Evolutionary conservation across 2,797 vertebrate species (phyloP), one percentile per base, ranked within the genome.

Genomic region (Microctenopoma steveboyesi): DNA sequence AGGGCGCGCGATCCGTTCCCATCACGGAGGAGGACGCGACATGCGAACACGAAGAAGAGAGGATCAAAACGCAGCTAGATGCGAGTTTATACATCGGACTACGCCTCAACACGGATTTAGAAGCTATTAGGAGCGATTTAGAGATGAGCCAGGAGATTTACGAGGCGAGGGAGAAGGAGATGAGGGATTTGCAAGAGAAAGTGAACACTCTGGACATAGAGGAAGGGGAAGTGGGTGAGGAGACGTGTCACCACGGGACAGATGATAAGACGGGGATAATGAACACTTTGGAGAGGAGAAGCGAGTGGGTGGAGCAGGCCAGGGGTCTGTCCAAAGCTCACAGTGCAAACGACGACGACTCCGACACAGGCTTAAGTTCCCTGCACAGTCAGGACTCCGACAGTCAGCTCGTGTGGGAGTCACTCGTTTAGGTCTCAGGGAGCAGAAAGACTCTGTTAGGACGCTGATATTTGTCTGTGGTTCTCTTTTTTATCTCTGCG

Each of bases 321-420:
- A 84, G 93, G 48, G 93, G 94, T 54, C 83, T 93, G 64, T 92
- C 94, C 15, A 96, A 96, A 84, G 91, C 83, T 56, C 91, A 93
- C 48, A 88, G 88, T 9, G 92, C 87, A 33, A 95, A 96, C 70
- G 97, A 96, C 43, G 97, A 98, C 75, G 98, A 99, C 78, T 99
- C 98, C 16, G 98, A 99, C 83, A 99, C 98, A 0, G 97, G 98
- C 8, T 90, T 98, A 76, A 98, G 97, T 69, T 99, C 97, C 33
- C 95, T 99, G 95, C 97, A 99, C 93, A 99, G 97, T 69, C 97
- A 98, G 88, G 98, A 99, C 87, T 98, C 97, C 4, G 97, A 98
- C 87, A 95, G 94, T 13, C 72, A 84, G 5, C 92, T 78, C 3
- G 84, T 90, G 73, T 87, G 87, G 87, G 89, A 91, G 79, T 87